Conservation (phyloP, 2,797 vertebrate species). For the Melanotaenia pygmaea region DNA sequence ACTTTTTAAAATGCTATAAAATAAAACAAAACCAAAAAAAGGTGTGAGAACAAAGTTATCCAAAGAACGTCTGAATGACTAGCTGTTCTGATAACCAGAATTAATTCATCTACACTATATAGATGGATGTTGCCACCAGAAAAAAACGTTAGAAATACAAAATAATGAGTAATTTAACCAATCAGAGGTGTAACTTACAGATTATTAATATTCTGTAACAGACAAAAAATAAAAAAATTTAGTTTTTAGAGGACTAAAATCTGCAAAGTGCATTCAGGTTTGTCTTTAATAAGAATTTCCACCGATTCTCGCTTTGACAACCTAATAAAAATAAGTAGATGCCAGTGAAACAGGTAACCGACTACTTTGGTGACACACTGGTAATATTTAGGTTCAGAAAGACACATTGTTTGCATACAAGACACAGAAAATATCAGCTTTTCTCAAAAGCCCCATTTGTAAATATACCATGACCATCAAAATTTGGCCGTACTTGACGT, state of each 20-base stretch:
- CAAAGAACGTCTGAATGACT: constrained; percentile 7
- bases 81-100: constrained; percentile 20
- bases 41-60: constrained; percentile 11
- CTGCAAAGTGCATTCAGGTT: constrained; percentile 35
- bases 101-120: constrained; percentile 32
- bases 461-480: constrained; percentile 31
- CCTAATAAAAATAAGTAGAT: constrained; percentile 21
- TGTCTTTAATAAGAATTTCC: neutral
- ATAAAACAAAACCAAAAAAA: constrained; percentile 5
- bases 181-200: neutral
- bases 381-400: constrained; percentile 29
- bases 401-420: constrained; percentile 51
- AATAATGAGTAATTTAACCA: neutral
- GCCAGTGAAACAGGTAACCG: constrained; percentile 32
- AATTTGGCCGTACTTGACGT: constrained; percentile 33
- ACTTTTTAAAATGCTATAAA: constrained; percentile 4
- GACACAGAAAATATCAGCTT: constrained; percentile 14
- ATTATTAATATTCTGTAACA: neutral
- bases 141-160: neutral
- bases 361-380: constrained; percentile 23
- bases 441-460: constrained; percentile 7
- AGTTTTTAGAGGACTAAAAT: constrained; percentile 20
- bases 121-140: constrained; percentile 2
- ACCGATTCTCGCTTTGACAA: constrained; percentile 40
- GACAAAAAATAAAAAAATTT: constrained; percentile 11